Percentiles rank a stretch among this genome's conserved stretches.
Conservation (phyloP, 2,888 invertebrate genomes). For the Hypomecis punctinalis region DNA sequence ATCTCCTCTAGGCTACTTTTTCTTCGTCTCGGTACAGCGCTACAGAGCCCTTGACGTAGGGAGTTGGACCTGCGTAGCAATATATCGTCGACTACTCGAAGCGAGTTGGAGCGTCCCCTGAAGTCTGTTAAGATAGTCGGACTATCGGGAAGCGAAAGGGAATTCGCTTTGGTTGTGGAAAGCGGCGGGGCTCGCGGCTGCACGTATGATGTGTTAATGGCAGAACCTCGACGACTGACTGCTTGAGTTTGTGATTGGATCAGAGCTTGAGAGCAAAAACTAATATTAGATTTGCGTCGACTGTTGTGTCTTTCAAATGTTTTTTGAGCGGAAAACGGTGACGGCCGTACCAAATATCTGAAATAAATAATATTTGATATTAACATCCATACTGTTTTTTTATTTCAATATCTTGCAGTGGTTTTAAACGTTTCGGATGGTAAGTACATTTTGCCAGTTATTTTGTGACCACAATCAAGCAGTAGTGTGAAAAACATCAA, state of each 20-base stretch:
- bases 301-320: constrained; percentile 97
- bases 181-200: constrained; percentile 90
- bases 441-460: too few species aligned
- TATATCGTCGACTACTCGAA: constrained; percentile 94
- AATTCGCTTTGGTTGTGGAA: constrained; percentile 94
- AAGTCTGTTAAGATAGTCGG: constrained; percentile 92
- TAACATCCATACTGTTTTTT: too few species aligned
- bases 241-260: constrained; percentile 77
- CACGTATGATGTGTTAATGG: constrained; percentile 87
- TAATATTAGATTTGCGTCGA: constrained; percentile 95
- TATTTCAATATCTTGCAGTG: too few species aligned
- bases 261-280: constrained; percentile 93
- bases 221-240: constrained; percentile 89
- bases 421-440: too few species aligned
- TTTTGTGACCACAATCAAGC: too few species aligned
- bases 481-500: too few species aligned
- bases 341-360: constrained; percentile 96
- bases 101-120: constrained; percentile 93
- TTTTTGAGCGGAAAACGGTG: constrained; percentile 97
- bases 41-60: constrained; percentile 91
- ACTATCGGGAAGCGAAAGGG: constrained; percentile 94
- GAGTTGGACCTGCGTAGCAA: constrained; percentile 93
- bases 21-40: constrained; percentile 87
- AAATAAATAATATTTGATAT: constrained; percentile 42
- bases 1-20: constrained; percentile 95